Base-by-base conservation (phyloP, 2,888 invertebrate species). In the Cloeon dipterum region DNA sequence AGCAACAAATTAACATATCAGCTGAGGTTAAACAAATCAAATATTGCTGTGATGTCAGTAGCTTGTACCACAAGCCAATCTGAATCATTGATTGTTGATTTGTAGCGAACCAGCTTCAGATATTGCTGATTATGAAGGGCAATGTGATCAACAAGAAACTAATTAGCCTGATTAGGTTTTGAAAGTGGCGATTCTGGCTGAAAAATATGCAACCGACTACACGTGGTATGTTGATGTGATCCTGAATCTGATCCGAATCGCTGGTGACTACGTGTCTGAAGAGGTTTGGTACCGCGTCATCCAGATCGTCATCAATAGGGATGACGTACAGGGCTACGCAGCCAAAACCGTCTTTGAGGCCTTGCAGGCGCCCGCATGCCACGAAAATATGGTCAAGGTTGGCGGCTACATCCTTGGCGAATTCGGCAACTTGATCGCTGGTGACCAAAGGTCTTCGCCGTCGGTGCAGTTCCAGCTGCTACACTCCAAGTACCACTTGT, bases 311-410 rank as follows among this genome's bases (percentile, higher is more conserved):
- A 96, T 99, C 46, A 98, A 99, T 56, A 72, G 96, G 49, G 96
- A 98, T 56, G 98, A 99, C 61, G 96, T 98, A 2, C 98, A 99
- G 61, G 96, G 93, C 16, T 98, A 99, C 63, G 96, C 98, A 41
- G 96, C 96, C 35, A 99, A 98, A 64, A 98, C 96, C 38, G 96
- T 96, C 18, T 98, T 98, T 63, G 98, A 98, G 65, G 93, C 93
- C 39, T 62, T 96, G 37, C 94, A 98, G 65, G 94, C 94, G 21
- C 94, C 96, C 16, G 96, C 98, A 19, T 99, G 98, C 52, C 98
- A 98, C 57, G 98, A 99, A 61, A 99, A 99, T 57, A 98, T 99
- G 98, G 96, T 98, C 2, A 99, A 98, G 70, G 98, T 98, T 38
- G 96, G 96, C 42, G 98, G 96, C 37, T 98, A 98, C 52, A 96